phyloP scores from a whole-genome alignment of 1,140 invertebrate genomes.

The Saccostrea cuccullata region DNA sequence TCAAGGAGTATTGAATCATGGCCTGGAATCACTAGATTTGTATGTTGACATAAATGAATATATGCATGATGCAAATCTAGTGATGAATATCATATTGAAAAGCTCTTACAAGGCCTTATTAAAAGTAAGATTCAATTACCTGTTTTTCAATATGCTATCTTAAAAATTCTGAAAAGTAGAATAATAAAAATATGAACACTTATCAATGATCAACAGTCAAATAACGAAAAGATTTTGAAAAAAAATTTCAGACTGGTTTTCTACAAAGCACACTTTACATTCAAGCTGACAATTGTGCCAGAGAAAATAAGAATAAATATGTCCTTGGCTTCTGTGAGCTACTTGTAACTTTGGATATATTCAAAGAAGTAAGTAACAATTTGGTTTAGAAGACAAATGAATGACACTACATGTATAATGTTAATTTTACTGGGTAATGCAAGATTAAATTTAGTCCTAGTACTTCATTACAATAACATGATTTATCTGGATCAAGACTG shows the following conservation, averaged over 20 bases:
- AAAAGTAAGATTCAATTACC: not conserved
- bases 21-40: constrained; percentile 4
- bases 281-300: constrained; percentile 56
- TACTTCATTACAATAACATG: too few species aligned
- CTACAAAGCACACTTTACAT: constrained; percentile 50
- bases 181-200: too few species aligned
- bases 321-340: constrained; percentile 52
- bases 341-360: constrained; percentile 44
- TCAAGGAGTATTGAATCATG: constrained; percentile 45
- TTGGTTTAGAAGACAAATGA: too few species aligned
- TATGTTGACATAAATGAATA: constrained; percentile 48
- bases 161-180: too few species aligned
- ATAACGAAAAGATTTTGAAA: not conserved
- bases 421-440: too few species aligned
- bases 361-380: constrained; percentile 56
- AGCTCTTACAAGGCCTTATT: not conserved
- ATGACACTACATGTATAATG: too few species aligned
- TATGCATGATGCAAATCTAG: constrained; percentile 43
- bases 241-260: constrained; percentile 41
- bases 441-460: too few species aligned
- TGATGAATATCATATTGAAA: constrained; percentile 36
- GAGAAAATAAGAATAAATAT: constrained; percentile 60
- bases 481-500: too few species aligned
- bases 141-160: not conserved
- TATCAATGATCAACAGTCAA: not conserved